Evolutionary conservation across 2,888 invertebrate species (phyloP), one percentile per base, ranked within the genome.

Genomic region (Dione juno): DNA sequence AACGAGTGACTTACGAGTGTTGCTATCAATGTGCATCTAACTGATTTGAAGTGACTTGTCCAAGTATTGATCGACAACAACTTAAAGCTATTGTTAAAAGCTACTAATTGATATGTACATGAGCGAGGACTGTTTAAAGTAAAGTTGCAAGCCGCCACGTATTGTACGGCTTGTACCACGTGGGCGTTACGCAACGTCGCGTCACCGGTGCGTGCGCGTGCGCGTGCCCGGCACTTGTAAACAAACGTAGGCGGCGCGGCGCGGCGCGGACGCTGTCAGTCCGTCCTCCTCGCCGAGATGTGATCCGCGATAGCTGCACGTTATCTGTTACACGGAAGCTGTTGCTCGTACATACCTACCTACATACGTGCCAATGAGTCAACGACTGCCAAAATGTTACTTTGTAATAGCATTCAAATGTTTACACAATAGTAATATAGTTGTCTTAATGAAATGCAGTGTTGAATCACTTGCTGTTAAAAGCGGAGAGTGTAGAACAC

Each of bases 141-240:
- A n/a, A n/a, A n/a, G 37, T 37, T 6, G 11, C 48, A 10, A 16
- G 16, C 21, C 14, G 37, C 54, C 37, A 37, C 54, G 37, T 35
- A n/a, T 35, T 14, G n/a, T n/a, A n/a, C n/a, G n/a, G n/a, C n/a
- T n/a, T 1, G n/a, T 40, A 50, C 48, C 48, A 50, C 64, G 50
- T 40, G 50, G 28, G 35, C 14, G 50, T 64, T 64, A 64, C 50
- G 64, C 19, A 50, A 64, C 19, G 14, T 13, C 48, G 48, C 64
- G 50, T 64, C 35, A 37, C n/a, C 61, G 61, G 13, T 28, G 54
- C 61, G 45, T 28, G 63, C n/a, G 21, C 67, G 40, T 52, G 13
- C 16, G 54, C 61, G 45, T 28, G 63, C n/a, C 40, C 67, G 40
- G 40, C 58, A 58, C 54, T 63, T 68, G 68, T 64, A 69, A 69